Percentiles rank a stretch among this genome's conserved stretches.
These are phyloP conservation scores for Hypotaenidia philippensis DNA, from an alignment of 2,797 vertebrate species.

Conservation along the genomic window DNA sequence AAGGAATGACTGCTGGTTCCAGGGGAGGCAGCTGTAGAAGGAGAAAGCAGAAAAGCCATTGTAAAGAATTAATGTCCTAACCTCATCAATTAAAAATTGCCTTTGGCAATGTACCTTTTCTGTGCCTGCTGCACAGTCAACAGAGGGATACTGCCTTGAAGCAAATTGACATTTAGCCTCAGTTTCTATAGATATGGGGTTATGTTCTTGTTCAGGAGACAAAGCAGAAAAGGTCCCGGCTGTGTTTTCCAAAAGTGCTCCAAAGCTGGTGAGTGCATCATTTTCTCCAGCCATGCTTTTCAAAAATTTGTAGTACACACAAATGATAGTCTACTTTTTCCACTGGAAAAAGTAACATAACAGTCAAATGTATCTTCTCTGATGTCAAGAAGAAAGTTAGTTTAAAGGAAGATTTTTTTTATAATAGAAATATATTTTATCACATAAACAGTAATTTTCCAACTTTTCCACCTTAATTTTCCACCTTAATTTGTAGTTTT, in stretches of 20 bases:
- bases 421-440: not conserved
- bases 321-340: not conserved
- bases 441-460: not conserved
- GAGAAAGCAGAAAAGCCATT: not conserved
- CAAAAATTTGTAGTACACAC: not conserved
- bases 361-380: not conserved
- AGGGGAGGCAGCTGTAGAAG: not conserved
- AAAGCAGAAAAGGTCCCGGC: not conserved
- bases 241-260: not conserved
- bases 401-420: not conserved
- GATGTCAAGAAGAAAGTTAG: not conserved
- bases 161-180: not conserved
- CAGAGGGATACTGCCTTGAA: not conserved
- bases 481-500: not conserved
- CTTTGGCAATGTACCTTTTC: not conserved
- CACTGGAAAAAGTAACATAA: not conserved
- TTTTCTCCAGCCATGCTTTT: not conserved
- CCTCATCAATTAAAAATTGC: not conserved
- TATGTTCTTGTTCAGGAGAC: not conserved
- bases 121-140: not conserved
- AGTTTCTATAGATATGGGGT: not conserved
- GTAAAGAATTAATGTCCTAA: not conserved
- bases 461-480: not conserved
- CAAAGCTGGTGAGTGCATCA: not conserved
- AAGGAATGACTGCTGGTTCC: not conserved